A percentile compares a stretch with the other conserved stretches of the same genome.
phyloP scores from a whole-genome alignment of 2,113 vertebrate genomes.

The Otus sunia region DNA sequence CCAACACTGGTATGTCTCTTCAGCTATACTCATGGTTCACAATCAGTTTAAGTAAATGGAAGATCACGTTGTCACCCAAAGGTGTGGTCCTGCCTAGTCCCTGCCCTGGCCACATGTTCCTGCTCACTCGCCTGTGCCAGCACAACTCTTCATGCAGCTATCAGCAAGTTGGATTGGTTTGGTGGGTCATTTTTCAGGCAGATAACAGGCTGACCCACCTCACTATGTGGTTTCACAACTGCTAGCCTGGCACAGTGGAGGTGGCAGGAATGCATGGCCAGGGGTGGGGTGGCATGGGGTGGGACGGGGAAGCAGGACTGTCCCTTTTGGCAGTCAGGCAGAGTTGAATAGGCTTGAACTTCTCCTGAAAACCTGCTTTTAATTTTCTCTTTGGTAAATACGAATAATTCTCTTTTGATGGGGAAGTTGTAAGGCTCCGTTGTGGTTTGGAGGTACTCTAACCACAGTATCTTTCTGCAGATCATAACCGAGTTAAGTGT shows the following conservation, averaged over 20 bases:
- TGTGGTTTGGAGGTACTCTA: neutral
- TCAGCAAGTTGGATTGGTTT: neutral
- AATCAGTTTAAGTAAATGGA: neutral
- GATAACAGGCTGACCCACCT: neutral
- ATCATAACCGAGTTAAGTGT: slow-evolving; percentile 11
- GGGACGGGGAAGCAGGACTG: neutral
- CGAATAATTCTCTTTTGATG: neutral
- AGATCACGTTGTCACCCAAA: neutral
- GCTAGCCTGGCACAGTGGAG: neutral
- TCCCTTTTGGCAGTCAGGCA: neutral
- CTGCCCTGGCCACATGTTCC: neutral
- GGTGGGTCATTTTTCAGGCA: neutral
- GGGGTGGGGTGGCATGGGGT: neutral
- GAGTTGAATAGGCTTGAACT: neutral
- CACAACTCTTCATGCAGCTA: neutral
- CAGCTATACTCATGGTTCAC: neutral
- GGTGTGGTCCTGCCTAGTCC: neutral
- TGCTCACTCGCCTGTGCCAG: neutral
- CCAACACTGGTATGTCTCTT: neutral
- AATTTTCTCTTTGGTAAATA: slow-evolving; percentile 38
- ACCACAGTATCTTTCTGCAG: slow-evolving; percentile 31
- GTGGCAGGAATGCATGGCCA: neutral
- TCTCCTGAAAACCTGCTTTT: neutral
- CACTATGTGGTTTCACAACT: neutral
- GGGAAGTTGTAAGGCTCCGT: neutral